phyloP scores from a whole-genome alignment of 2,888 invertebrate species.

The Rhabditoides inermis region DNA sequence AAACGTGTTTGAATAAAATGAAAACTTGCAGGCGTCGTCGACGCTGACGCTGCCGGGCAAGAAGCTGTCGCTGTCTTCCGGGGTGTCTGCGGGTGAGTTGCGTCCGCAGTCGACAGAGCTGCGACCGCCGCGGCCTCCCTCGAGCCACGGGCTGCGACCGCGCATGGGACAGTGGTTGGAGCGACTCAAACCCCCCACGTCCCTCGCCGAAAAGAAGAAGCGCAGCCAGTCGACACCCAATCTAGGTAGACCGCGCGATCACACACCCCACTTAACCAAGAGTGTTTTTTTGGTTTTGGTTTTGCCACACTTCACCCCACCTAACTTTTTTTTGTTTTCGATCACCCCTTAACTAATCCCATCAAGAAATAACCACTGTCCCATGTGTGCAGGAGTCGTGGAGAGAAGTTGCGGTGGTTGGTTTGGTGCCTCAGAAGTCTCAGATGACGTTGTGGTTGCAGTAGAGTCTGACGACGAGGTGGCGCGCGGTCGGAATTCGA shows the following conservation, averaged over 20 bases:
- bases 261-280: too few species aligned
- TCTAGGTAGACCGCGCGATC: too few species aligned
- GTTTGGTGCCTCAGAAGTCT: too few species aligned
- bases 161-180: constrained; percentile 28
- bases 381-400: too few species aligned
- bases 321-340: too few species aligned
- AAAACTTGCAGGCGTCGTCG: constrained; percentile 33
- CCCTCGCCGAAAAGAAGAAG: constrained; percentile 11
- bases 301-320: too few species aligned
- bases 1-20: too few species aligned
- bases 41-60: constrained; percentile 36
- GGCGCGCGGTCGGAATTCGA: constrained; percentile 27
- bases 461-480: constrained; percentile 52
- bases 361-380: too few species aligned
- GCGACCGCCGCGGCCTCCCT: constrained; percentile 33
- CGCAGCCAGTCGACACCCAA: neutral
- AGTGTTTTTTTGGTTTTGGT: too few species aligned
- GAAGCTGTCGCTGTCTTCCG: constrained; percentile 31
- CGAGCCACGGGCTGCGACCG: constrained; percentile 30
- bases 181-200: constrained; percentile 14
- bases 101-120: constrained; percentile 17
- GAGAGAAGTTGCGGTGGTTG: too few species aligned
- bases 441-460: too few species aligned
- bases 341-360: too few species aligned
- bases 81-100: constrained; percentile 30